phyloP scores from a whole-genome alignment of 2,888 invertebrate genomes.

The Epistrophella euchroma region DNA sequence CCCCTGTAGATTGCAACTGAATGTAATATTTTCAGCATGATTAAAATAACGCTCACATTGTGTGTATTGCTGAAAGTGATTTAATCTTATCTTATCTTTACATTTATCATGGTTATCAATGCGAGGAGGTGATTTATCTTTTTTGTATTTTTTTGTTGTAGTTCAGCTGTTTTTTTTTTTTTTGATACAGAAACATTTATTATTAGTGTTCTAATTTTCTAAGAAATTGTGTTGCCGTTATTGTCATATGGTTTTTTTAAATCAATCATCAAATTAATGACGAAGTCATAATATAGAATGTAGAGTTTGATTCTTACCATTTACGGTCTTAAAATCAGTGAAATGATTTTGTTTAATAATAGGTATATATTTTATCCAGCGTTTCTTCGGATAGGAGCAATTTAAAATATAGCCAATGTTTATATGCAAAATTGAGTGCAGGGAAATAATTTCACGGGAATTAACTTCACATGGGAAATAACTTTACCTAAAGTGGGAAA shows the following conservation, averaged over 20 bases:
- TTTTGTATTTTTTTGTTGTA: conserved; percentile 21
- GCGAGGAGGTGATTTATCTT: conserved; percentile 47
- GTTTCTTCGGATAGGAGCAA: too few species aligned
- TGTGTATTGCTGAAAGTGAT: conserved; percentile 49
- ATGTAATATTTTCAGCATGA: conserved; percentile 61
- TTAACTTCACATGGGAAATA: too few species aligned
- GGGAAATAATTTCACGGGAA: too few species aligned
- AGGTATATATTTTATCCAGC: too few species aligned
- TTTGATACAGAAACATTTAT: not conserved
- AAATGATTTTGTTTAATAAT: too few species aligned
- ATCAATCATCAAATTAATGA: conserved; percentile 13
- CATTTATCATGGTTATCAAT: conserved; percentile 68
- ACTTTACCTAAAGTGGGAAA: too few species aligned
- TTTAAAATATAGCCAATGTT: too few species aligned
- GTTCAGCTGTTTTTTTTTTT: not conserved
- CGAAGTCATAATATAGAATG: not conserved
- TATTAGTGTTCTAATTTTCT: conserved; percentile 40
- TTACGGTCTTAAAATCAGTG: not conserved
- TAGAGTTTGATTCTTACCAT: not conserved
- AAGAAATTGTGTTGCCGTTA: conserved; percentile 38
- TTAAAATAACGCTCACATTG: conserved; percentile 31
- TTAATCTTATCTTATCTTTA: conserved; percentile 70
- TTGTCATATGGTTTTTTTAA: not conserved
- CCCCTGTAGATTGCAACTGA: conserved; percentile 61
- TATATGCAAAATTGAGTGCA: too few species aligned